phyloP scores from a whole-genome alignment of 2,888 invertebrate species.

The Metalampra italica region DNA sequence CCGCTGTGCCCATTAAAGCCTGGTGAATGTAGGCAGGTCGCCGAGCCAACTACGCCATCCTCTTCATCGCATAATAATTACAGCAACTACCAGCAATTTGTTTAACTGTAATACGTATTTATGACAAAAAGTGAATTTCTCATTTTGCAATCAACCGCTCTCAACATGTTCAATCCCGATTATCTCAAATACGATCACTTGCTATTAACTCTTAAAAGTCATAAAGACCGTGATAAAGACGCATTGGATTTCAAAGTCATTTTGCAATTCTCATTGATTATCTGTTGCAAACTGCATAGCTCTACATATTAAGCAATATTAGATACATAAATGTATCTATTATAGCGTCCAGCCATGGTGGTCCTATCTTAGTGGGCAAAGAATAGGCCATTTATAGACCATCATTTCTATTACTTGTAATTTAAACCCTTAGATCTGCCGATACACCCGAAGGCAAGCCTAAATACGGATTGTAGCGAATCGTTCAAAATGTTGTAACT shows the following conservation, averaged over 20 bases:
- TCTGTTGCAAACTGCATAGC: background rate
- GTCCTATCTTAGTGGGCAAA: constrained; percentile 37
- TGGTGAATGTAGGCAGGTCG: constrained; percentile 18
- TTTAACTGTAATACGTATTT: constrained; percentile 23
- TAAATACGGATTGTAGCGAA: constrained; percentile 34
- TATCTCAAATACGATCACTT: background rate
- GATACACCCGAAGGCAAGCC: constrained; percentile 37
- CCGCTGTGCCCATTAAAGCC: constrained; percentile 41
- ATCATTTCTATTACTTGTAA: constrained; percentile 55
- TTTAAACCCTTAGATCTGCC: constrained; percentile 41
- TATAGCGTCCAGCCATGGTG: constrained; percentile 39
- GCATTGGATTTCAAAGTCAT: constrained; percentile 8
- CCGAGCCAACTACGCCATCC: constrained; percentile 32
- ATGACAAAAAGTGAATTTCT: constrained; percentile 7
- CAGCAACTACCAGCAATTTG: constrained; percentile 39
- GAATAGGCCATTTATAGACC: constrained; percentile 48
- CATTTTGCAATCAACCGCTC: background rate
- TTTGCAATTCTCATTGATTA: constrained; percentile 7
- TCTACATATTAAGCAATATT: constrained; percentile 6
- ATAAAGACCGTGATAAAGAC: constrained; percentile 7
- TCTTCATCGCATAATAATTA: constrained; percentile 51
- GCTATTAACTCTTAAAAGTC: constrained; percentile 6
- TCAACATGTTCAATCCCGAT: constrained; percentile 3
- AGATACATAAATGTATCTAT: constrained; percentile 19
- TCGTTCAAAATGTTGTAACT: constrained; percentile 16